These are phyloP conservation scores for Colistium nudipinnis DNA, from an alignment of 2,113 vertebrate genomes.

Conservation along the genomic window DNA sequence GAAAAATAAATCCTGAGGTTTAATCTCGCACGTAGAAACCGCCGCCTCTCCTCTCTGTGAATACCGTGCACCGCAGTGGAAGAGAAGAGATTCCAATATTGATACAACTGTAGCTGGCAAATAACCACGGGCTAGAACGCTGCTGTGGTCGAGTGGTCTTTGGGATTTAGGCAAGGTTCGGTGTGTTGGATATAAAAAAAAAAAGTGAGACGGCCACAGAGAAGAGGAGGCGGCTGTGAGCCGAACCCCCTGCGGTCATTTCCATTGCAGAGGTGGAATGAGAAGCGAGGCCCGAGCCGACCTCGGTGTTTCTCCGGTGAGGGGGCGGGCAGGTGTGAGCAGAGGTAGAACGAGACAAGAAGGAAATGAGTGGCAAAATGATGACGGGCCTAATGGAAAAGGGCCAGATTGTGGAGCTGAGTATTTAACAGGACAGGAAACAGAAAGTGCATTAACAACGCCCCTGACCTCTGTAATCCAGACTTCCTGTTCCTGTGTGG, in stretches of 20 bases:
- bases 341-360: slow-evolving; percentile 27
- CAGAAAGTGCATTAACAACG: neutral
- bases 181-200: too few relatives aligned
- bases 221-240: slow-evolving; percentile 29
- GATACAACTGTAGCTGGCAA: slow-evolving; percentile 20
- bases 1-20: slow-evolving; percentile 36
- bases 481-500: slow-evolving; percentile 40
- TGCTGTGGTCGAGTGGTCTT: slow-evolving; percentile 14
- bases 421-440: slow-evolving; percentile 5
- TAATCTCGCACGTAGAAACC: slow-evolving; percentile 25
- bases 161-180: slow-evolving; percentile 20
- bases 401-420: slow-evolving; percentile 12
- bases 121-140: slow-evolving; percentile 11
- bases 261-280: slow-evolving; percentile 71
- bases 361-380: slow-evolving; percentile 26
- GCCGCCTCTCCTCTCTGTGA: neutral
- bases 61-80: slow-evolving; percentile 7
- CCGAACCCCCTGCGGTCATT: slow-evolving; percentile 60
- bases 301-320: slow-evolving; percentile 25
- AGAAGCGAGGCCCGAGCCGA: slow-evolving; percentile 50
- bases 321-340: neutral
- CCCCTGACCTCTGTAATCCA: slow-evolving; percentile 34
- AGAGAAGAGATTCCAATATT: slow-evolving; percentile 37
- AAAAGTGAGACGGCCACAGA: neutral
- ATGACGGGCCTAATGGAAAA: slow-evolving; percentile 25